A percentile compares a stretch with the other conserved stretches of the same genome.
These are phyloP conservation scores for Mus minutoides DNA, from an alignment of 2,797 vertebrate species.

Conservation along the genomic window DNA sequence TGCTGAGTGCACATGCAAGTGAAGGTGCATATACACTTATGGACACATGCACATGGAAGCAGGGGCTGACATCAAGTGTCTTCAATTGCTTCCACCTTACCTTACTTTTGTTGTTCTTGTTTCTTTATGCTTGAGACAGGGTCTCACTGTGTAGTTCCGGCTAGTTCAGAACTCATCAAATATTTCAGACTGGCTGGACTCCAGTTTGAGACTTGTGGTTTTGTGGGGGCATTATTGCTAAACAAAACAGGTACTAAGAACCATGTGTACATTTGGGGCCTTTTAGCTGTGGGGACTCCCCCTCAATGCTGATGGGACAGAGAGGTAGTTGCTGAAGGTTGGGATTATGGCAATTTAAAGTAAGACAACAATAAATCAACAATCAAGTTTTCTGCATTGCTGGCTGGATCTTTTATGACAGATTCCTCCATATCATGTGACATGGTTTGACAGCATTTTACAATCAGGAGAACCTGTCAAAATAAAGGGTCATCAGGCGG, in stretches of 20 bases:
- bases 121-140: background rate
- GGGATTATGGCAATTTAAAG: background rate
- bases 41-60: background rate
- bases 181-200: background rate
- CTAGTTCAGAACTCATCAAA: background rate
- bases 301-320: background rate
- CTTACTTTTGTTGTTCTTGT: background rate
- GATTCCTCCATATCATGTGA: background rate
- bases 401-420: background rate
- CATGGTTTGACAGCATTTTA: background rate
- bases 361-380: background rate
- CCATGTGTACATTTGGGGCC: background rate
- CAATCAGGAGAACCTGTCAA: background rate
- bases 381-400: background rate
- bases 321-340: background rate
- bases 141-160: background rate
- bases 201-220: background rate
- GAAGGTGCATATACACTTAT: background rate
- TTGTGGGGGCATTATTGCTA: background rate
- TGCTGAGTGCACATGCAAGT: background rate
- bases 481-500: background rate
- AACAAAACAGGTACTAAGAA: background rate
- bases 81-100: background rate
- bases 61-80: background rate
- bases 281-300: background rate